Evolutionary conservation across 2,113 vertebrate genomes (phyloP).

Genomic region (Phocoena phocoena): DNA sequence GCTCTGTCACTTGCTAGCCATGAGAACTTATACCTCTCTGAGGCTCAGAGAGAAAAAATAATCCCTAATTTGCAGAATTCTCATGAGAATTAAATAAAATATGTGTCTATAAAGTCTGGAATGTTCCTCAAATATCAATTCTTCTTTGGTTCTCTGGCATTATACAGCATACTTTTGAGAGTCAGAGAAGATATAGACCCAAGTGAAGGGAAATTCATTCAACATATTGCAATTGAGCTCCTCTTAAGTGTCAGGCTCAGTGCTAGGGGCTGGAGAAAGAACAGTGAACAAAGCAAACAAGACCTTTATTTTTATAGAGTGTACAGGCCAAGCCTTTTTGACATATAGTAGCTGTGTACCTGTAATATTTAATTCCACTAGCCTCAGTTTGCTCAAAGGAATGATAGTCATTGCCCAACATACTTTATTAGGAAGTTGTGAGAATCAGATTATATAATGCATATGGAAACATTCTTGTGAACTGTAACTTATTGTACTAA

Average conservation of each 20-base stretch:
- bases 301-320: neutral
- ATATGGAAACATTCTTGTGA: neutral
- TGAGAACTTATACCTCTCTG: neutral
- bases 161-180: neutral
- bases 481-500: neutral
- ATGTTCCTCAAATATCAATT: neutral
- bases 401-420: neutral
- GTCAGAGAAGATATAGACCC: neutral
- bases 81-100: conserved; percentile 15
- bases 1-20: neutral
- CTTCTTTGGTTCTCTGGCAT: neutral
- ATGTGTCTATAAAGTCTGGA: neutral
- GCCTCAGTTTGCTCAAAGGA: neutral
- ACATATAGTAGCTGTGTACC: neutral
- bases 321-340: neutral
- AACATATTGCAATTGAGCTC: neutral
- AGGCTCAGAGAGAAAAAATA: neutral
- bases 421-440: neutral
- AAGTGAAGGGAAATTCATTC: neutral
- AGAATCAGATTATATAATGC: neutral
- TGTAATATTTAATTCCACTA: neutral
- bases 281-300: neutral
- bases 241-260: neutral
- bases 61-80: neutral
- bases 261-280: neutral